Base-by-base conservation (phyloP, 2,797 vertebrate genomes). In the Erpetoichthys calabaricus region DNA sequence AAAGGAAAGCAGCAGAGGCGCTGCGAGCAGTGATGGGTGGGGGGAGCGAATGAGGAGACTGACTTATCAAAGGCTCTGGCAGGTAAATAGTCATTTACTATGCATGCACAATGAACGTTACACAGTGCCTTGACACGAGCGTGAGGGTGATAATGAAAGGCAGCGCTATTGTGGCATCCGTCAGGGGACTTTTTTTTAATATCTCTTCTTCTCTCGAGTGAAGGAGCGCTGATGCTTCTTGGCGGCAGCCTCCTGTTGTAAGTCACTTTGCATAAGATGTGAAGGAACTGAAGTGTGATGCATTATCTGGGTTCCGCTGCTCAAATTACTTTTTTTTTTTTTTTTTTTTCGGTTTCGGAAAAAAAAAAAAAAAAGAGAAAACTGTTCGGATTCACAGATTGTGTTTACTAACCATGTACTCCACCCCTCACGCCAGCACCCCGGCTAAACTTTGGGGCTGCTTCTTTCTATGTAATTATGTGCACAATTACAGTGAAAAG, bases 61-160 rank as follows among this genome's bases (percentile, higher is more conserved):
- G 78, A 80, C 85, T 87, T 87, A 88, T 89, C 86, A 87, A 84
- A 89, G 80, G 78, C 80, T 62, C 73, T 84, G 84, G 80, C 86
- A 88, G 86, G 86, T 91, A 90, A 90, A 89, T 83, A 89, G 85
- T 86, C 83, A 86, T 89, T 89, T 88, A 86, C 80, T 86, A 89
- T 86, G 85, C 84, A 85, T 87, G 84, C 83, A 86, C 84, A 87
- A 86, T 86, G 85, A 86, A 80, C 74, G 75, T 81, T 81, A 86
- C 79, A 80, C 73, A 65, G 79, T 79, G 80, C 80, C 84, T 83
- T 84, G 86, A 89, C 86, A 88, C 78, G 59, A 65, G 57, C 67
- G 56, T 59, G 51, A 41, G 77, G 78, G 80, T 71, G 79, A 87
- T 88, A 89, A 89, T 89, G 86, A 88, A 89, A 88, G 86, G 72